Evolutionary conservation across 2,888 invertebrate genomes (phyloP), one percentile per base, ranked within the genome.

Genomic region (Nephrotoma guestfalica): DNA sequence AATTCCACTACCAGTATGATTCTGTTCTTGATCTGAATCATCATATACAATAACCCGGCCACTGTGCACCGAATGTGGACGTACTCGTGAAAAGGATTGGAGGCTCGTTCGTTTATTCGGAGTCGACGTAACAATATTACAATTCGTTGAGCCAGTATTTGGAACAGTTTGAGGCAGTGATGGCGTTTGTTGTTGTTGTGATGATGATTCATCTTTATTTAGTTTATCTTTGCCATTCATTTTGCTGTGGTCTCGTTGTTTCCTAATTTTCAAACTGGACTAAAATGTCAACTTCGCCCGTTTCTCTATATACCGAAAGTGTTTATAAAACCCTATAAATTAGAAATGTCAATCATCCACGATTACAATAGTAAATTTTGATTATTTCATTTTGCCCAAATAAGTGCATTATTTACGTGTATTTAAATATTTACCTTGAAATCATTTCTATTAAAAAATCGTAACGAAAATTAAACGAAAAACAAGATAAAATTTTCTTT

Each of bases 11-110:
- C 18, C 85, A 18, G 13, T 40, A 6, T 84, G 13, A 15, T 45
- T 47, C 87, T 89, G 90, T 89, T 94, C 94, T 87, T 93, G 92
- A 90, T 95, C 94, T 86, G 94, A 93, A 91, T 96, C 95, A 91
- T 96, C 96, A 90, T 96, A 96, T 89, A 95, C 93, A 89, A 96
- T 93, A 88, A 95, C 95, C 91, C 96, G 93, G 86, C 96, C 96
- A 88, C 96, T 95, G 91, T 96, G 94, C 87, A 93, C 93, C 89
- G 94, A 93, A 90, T 94, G 93, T 88, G 94, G 93, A 90, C 91
- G 90, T 87, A 86, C 86, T 15, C 88, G 86, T 18, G 87, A 57
- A 40, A 86, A 40, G 41, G 86, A 51, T 47, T 41, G 41, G 18
- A 85, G 11, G 0, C 15, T n/a, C 0, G 41, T 4, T 9, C 85